phyloP scores from a whole-genome alignment of 2,888 invertebrate species.

The Agrotis exclamationis region DNA sequence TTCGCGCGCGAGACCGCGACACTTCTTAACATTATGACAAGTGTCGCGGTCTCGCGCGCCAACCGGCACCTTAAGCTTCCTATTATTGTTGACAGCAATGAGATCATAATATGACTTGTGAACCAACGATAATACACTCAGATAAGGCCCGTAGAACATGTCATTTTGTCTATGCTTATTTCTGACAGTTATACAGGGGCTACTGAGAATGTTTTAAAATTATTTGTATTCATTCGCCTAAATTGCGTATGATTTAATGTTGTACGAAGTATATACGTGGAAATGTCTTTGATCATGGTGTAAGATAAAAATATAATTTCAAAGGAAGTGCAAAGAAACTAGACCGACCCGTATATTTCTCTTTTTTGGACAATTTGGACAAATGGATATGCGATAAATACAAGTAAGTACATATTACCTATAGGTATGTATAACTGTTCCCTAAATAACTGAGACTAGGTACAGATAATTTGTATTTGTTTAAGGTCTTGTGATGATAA shows the following conservation, averaged over 20 bases:
- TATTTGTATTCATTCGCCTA: neutral
- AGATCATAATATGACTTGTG: neutral
- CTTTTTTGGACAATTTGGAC: neutral
- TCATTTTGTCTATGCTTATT: constrained; percentile 1
- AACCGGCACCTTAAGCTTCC: neutral
- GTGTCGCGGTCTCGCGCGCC: no score
- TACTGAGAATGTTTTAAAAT: constrained; percentile 13
- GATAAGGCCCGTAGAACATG: neutral
- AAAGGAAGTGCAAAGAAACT: neutral
- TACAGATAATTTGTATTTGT: constrained; percentile 6
- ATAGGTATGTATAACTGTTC: neutral
- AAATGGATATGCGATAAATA: neutral
- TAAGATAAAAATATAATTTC: neutral
- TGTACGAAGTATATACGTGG: neutral
- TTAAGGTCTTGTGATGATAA: neutral
- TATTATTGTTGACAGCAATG: constrained; percentile 4
- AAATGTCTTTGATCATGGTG: neutral
- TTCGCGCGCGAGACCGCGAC: no score
- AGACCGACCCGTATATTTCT: no score
- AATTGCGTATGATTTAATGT: neutral
- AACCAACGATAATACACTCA: constrained; percentile 1
- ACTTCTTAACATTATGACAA: no score
- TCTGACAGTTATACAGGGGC: neutral
- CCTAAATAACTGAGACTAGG: neutral
- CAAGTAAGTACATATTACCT: neutral